phyloP scores from a whole-genome alignment of 1,140 invertebrate species.

The Araneus ventricosus region DNA sequence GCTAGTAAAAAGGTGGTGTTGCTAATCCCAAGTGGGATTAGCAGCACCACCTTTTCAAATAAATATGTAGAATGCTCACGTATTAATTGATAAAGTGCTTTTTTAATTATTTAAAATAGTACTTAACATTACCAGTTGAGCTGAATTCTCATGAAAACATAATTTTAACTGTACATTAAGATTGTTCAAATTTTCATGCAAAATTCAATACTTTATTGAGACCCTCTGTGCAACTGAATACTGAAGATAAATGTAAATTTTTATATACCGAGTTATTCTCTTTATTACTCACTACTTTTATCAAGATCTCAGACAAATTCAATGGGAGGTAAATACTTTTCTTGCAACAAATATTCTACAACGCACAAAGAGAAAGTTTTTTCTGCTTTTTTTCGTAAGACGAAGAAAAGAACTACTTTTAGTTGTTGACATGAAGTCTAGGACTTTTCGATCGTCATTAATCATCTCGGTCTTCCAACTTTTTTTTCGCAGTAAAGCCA shows the following conservation, averaged over 20 bases:
- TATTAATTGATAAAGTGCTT: too few relatives aligned
- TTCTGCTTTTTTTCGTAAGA: not conserved
- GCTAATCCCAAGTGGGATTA: too few relatives aligned
- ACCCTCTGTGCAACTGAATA: too few relatives aligned
- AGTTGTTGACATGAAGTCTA: constrained; percentile 60
- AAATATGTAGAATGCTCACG: too few relatives aligned
- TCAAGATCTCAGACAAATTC: constrained; percentile 19
- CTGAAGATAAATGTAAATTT: not conserved
- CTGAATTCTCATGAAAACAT: too few relatives aligned
- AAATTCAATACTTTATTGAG: too few relatives aligned
- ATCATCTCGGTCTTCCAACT: constrained; percentile 50
- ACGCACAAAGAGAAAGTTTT: not conserved
- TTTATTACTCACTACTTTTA: constrained; percentile 1
- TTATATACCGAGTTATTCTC: not conserved
- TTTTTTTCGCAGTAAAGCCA: constrained; percentile 47
- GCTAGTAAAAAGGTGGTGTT: too few relatives aligned
- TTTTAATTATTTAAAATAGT: too few relatives aligned
- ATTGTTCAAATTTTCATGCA: too few relatives aligned
- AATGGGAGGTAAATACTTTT: constrained; percentile 31
- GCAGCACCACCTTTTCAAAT: too few relatives aligned
- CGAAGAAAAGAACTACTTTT: constrained; percentile 57
- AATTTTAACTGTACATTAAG: too few relatives aligned
- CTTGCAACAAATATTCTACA: constrained; percentile 26
- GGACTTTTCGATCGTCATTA: constrained; percentile 56
- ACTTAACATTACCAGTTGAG: too few relatives aligned